Evolutionary conservation across 2,888 invertebrate species (phyloP).

Genomic region (Nomada ferruginata): DNA sequence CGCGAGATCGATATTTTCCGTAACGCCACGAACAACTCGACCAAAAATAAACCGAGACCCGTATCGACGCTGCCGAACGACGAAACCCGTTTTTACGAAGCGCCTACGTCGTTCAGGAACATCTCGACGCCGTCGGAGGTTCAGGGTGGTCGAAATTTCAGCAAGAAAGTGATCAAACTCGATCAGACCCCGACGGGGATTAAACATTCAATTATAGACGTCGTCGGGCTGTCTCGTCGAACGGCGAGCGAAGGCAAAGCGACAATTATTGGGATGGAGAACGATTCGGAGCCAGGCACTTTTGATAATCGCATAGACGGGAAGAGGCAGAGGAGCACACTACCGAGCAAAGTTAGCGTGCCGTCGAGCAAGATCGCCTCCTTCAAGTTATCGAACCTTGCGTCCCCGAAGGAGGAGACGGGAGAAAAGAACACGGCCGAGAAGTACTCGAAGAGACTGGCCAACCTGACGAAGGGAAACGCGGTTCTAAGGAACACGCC

Average conservation of each 20-base stretch:
- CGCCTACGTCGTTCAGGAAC: constrained; percentile 63
- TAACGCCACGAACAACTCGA: background rate
- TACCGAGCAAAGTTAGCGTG: constrained; percentile 51
- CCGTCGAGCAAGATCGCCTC: constrained; percentile 32
- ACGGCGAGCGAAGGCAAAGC: constrained; percentile 35
- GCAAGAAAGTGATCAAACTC: constrained; percentile 30
- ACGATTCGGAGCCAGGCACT: constrained; percentile 45
- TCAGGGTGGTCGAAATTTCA: constrained; percentile 1
- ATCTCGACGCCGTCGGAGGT: constrained; percentile 27
- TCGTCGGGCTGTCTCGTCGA: constrained; percentile 33
- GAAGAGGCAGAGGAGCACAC: constrained; percentile 27
- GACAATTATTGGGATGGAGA: constrained; percentile 51
- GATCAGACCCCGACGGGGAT: constrained; percentile 40
- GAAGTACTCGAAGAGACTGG: constrained; percentile 45
- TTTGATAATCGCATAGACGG: constrained; percentile 65
- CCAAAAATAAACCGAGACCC: background rate
- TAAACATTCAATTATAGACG: constrained; percentile 62
- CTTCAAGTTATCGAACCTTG: constrained; percentile 45
- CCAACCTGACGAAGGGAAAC: constrained; percentile 55
- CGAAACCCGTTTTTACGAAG: constrained; percentile 54
- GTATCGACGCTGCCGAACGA: constrained; percentile 5
- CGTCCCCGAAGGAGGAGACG: constrained; percentile 5
- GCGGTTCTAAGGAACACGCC: constrained; percentile 46
- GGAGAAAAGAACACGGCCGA: constrained; percentile 30
- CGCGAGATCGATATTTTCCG: constrained; percentile 7